Evolutionary conservation across 2,797 vertebrate species (phyloP).

Genomic region (Sciaenops ocellatus): DNA sequence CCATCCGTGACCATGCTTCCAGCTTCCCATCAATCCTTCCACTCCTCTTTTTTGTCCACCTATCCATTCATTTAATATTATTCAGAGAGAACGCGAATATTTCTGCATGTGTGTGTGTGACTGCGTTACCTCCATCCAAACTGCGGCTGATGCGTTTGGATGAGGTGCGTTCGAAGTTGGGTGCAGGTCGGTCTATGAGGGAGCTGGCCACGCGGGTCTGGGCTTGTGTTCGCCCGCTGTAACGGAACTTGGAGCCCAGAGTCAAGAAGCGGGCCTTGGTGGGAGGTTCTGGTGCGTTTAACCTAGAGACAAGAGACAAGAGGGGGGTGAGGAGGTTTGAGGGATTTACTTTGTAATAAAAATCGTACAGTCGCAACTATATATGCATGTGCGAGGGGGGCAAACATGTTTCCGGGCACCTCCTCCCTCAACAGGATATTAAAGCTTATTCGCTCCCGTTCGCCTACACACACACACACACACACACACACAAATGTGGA

Average conservation of each 20-base stretch:
- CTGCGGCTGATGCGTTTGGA: conserved; percentile 95
- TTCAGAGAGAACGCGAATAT: not conserved
- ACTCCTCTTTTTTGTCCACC: not conserved
- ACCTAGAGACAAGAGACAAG: conserved; percentile 76
- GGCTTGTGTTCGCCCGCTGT: conserved; percentile 95
- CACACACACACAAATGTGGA: conserved; percentile 19
- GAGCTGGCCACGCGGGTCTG: conserved; percentile 94
- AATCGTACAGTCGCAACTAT: not conserved
- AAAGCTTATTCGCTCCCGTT: conserved; percentile 54
- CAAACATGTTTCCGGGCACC: conserved; percentile 34
- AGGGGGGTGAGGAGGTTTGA: not conserved
- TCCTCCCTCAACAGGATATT: conserved; percentile 68
- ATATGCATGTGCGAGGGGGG: conserved; percentile 14
- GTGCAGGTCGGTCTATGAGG: conserved; percentile 95
- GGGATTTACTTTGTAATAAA: conserved; percentile 15
- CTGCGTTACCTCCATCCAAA: conserved; percentile 93
- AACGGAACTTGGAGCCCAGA: conserved; percentile 97
- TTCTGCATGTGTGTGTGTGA: not conserved
- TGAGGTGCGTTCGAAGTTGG: conserved; percentile 92
- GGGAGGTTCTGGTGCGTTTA: conserved; percentile 93
- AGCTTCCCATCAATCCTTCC: conserved; percentile 26
- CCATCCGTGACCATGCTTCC: conserved; percentile 16
- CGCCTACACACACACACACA: conserved; percentile 11
- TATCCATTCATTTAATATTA: not conserved
- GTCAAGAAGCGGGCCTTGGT: conserved; percentile 94